Conservation (phyloP, 2,797 vertebrate genomes). For the Delichon dasypus region DNA sequence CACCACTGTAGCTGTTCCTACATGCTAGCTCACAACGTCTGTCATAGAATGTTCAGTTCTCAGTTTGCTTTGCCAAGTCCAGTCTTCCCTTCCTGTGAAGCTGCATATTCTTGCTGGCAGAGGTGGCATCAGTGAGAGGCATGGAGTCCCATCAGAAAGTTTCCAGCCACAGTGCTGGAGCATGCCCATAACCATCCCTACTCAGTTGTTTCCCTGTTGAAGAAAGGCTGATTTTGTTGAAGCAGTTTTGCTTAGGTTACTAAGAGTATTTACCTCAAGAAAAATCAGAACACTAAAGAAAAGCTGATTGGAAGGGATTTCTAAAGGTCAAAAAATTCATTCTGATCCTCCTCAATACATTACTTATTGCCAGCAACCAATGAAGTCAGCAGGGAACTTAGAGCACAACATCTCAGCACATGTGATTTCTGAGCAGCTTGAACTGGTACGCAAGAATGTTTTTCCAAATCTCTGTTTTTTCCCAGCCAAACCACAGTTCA, state of each 20-base stretch:
- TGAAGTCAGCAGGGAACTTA: neutral
- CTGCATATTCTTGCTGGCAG: neutral
- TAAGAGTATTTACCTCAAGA: neutral
- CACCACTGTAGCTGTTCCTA: neutral
- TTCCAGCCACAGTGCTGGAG: neutral
- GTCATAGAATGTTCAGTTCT: neutral
- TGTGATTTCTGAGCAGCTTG: neutral
- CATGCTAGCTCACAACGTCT: fast-evolving
- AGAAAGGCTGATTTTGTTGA: neutral
- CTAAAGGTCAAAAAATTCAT: neutral
- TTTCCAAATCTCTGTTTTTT: neutral
- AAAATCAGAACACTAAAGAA: neutral
- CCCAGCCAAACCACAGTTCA: neutral
- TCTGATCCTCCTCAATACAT: neutral
- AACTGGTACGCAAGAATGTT: neutral
- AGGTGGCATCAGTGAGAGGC: neutral
- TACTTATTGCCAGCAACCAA: neutral
- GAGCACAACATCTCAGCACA: neutral
- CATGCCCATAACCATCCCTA: neutral
- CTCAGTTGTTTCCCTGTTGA: neutral
- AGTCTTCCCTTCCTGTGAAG: neutral
- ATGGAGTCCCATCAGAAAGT: neutral
- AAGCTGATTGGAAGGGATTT: neutral
- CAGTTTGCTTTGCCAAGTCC: neutral
- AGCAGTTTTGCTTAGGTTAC: neutral